Evolutionary conservation across 2,113 vertebrate species (phyloP).

Genomic region (Trogon surrucura): DNA sequence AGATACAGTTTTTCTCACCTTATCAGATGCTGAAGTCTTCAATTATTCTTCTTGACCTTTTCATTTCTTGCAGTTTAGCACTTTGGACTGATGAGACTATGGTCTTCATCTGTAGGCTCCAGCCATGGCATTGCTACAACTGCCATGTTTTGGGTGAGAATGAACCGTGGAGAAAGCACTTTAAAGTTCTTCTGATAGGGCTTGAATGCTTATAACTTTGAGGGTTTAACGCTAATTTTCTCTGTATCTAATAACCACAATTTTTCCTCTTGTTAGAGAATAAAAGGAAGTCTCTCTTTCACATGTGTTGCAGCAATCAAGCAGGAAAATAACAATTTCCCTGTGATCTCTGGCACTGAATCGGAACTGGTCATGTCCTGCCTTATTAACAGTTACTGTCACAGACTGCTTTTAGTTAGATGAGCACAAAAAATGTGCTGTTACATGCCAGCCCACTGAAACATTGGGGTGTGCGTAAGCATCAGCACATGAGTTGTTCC

Average conservation of each 20-base stretch:
- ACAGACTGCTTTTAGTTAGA: neutral
- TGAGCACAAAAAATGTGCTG: neutral
- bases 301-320: neutral
- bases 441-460: neutral
- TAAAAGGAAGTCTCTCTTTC: neutral
- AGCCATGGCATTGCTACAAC: rapidly evolving
- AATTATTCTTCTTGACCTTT: neutral
- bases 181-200: neutral
- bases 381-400: neutral
- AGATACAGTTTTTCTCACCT: neutral
- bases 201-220: neutral
- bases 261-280: neutral
- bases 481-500: rapidly evolving
- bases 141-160: neutral
- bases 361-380: neutral
- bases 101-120: rapidly evolving
- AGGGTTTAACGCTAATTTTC: neutral
- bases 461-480: neutral
- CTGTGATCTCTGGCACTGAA: neutral
- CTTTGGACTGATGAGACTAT: no score
- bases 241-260: neutral
- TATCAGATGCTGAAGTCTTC: neutral
- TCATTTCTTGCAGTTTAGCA: rapidly evolving
- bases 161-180: neutral
- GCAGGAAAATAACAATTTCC: neutral